Percentiles rank a stretch among this genome's conserved stretches.
Conservation (phyloP, 2,888 invertebrate genomes). For the Caradrina kadenii region DNA sequence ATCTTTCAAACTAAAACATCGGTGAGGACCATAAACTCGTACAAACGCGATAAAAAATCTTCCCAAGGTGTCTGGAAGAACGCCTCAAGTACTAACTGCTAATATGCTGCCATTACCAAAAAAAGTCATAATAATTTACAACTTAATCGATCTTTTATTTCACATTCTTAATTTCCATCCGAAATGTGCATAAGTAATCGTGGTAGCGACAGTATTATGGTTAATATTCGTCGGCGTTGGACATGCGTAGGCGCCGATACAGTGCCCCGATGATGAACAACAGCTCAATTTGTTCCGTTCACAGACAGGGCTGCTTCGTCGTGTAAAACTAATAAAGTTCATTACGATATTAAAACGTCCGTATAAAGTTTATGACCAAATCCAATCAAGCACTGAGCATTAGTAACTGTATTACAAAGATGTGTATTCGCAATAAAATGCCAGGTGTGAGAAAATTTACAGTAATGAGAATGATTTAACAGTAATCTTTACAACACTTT, state of each 20-base stretch:
- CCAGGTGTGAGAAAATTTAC: conserved; percentile 2
- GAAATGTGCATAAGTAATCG: conserved; percentile 60
- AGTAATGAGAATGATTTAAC: too few species aligned
- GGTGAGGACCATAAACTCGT: too few species aligned
- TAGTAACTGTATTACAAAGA: not conserved
- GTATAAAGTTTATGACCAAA: too few species aligned
- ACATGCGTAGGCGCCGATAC: conserved; percentile 73
- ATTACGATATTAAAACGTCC: not conserved
- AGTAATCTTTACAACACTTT: not conserved
- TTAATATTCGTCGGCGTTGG: conserved; percentile 56
- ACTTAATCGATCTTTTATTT: conserved; percentile 37
- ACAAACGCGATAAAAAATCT: too few species aligned
- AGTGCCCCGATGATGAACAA: conserved; percentile 70
- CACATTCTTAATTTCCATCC: conserved; percentile 39
- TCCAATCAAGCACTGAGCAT: too few species aligned
- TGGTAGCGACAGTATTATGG: conserved; percentile 62
- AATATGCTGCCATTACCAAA: conserved; percentile 8
- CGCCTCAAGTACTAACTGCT: not conserved
- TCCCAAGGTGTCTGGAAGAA: too few species aligned
- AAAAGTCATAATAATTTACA: conserved; percentile 1
- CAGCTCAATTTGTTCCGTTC: conserved; percentile 79
- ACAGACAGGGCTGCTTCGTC: conserved; percentile 69
- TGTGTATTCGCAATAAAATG: not conserved
- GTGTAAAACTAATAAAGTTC: not conserved
- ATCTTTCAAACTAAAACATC: too few species aligned